phyloP scores from a whole-genome alignment of 2,113 vertebrate species.

The Alectura lathami region DNA sequence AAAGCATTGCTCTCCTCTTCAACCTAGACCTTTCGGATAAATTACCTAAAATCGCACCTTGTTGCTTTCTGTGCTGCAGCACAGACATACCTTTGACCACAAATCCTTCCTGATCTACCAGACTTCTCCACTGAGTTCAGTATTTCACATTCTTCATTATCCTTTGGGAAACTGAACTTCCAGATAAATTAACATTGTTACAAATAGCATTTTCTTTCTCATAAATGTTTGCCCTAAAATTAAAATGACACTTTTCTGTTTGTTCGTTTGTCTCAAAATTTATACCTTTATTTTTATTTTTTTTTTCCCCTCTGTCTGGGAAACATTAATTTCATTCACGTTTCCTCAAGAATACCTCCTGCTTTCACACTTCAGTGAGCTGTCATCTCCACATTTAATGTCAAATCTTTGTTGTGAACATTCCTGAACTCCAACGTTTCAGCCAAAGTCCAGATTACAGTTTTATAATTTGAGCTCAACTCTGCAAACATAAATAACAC shows the following conservation, averaged over 20 bases:
- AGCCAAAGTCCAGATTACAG: not conserved
- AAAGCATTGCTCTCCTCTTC: not conserved
- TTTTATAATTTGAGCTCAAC: not conserved
- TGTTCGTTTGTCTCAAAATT: not conserved
- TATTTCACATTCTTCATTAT: not conserved
- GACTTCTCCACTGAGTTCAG: not conserved
- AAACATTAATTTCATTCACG: not conserved
- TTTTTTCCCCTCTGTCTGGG: not conserved
- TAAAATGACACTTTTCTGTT: not conserved
- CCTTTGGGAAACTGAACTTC: not conserved
- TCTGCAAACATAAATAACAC: not conserved
- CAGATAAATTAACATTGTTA: not conserved
- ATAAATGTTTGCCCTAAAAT: not conserved
- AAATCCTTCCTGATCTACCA: conserved; percentile 18
- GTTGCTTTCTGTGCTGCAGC: not conserved
- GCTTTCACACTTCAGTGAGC: not conserved
- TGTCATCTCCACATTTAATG: not conserved
- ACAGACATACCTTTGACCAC: not conserved
- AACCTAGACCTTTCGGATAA: not conserved
- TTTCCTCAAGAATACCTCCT: not conserved
- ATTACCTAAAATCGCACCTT: not conserved
- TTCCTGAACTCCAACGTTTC: not conserved
- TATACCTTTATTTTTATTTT: not conserved
- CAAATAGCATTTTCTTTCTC: not conserved
- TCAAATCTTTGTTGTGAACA: conserved; percentile 6